These are phyloP conservation scores for Leptobrachium ailaonicum DNA, from an alignment of 2,113 vertebrate species.

Conservation along the genomic window DNA sequence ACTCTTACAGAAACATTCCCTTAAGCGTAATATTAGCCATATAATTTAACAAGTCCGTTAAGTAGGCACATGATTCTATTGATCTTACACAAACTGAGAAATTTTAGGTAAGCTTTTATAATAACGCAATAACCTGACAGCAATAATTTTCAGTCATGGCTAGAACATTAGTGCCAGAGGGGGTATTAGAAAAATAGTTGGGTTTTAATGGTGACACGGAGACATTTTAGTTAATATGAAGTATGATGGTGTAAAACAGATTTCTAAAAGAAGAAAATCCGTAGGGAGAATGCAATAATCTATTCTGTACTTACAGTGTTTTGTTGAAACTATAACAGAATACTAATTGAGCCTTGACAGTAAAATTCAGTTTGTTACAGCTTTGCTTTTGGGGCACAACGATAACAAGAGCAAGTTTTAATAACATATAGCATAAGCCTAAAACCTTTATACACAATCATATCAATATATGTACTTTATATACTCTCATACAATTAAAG, in stretches of 20 bases:
- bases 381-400: background rate
- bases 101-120: background rate
- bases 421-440: too few relatives aligned
- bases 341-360: background rate
- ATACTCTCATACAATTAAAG: too few relatives aligned
- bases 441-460: too few relatives aligned
- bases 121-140: background rate
- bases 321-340: background rate
- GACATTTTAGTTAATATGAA: background rate
- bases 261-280: background rate
- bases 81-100: background rate
- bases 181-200: background rate
- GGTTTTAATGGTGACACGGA: background rate
- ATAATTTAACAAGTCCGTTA: background rate
- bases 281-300: background rate
- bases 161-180: background rate
- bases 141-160: background rate
- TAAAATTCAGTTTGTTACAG: background rate
- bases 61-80: conserved; percentile 1
- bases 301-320: background rate
- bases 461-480: too few relatives aligned
- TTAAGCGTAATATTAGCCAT: background rate
- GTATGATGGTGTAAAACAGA: background rate
- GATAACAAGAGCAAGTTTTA: too few relatives aligned
- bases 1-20: background rate